Conservation (phyloP, 2,888 invertebrate genomes). For the Yponomeuta plumbellus region DNA sequence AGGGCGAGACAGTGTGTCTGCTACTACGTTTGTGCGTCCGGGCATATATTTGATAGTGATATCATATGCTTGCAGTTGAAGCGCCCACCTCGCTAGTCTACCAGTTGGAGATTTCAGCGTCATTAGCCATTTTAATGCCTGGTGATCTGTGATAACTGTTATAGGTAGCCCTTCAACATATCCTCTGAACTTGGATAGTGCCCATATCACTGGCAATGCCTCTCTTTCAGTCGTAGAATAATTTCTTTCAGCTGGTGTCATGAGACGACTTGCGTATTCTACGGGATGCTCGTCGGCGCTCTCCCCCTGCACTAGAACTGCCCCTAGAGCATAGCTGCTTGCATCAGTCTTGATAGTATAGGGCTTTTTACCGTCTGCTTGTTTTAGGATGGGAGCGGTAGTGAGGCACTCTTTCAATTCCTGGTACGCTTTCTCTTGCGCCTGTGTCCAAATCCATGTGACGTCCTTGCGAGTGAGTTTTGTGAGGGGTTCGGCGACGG, state of each 20-base stretch:
- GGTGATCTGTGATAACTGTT: slow-evolving; percentile 36
- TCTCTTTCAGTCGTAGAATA: slow-evolving; percentile 45
- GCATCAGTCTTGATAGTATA: slow-evolving; percentile 28
- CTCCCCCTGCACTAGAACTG: slow-evolving; percentile 14
- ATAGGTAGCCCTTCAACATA: slow-evolving; percentile 44
- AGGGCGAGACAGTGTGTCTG: slow-evolving; percentile 36
- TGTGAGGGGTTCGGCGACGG: too few species aligned
- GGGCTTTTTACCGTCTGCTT: too few species aligned
- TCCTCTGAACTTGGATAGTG: slow-evolving; percentile 23
- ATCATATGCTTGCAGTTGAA: slow-evolving; percentile 37
- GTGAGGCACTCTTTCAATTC: too few species aligned
- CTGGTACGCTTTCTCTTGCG: too few species aligned
- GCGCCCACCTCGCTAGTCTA: slow-evolving; percentile 51
- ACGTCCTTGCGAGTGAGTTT: too few species aligned
- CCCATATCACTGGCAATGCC: slow-evolving; percentile 30
- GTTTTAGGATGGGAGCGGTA: too few species aligned
- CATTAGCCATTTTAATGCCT: too few species aligned
- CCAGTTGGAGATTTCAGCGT: slow-evolving; percentile 42
- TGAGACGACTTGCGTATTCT: slow-evolving; percentile 15
- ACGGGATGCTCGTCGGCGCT: neutral
- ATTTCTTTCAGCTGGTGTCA: slow-evolving; percentile 34
- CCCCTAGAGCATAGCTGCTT: slow-evolving; percentile 31
- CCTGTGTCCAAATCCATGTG: too few species aligned
- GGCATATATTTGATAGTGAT: slow-evolving; percentile 38
- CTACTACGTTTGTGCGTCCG: slow-evolving; percentile 41